A percentile compares a stretch with the other conserved stretches of the same genome.
These are phyloP conservation scores for Chaenodraco wilsoni DNA, from an alignment of 2,797 vertebrate genomes.

Conservation along the genomic window DNA sequence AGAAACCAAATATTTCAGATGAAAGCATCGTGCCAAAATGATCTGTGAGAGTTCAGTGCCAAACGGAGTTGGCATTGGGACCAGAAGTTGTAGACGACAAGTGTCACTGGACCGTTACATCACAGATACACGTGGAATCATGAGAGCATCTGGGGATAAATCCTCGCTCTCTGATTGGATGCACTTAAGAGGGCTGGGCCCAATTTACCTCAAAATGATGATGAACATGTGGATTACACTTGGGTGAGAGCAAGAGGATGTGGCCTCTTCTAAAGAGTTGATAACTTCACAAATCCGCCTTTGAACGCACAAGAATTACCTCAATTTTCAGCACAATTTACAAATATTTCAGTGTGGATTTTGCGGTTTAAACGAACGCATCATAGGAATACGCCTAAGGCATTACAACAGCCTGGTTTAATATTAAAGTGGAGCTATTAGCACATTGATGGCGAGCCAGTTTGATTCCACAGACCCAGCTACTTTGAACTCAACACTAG, in stretches of 20 bases:
- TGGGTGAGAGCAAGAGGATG: conserved; percentile 33
- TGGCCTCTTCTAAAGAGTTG: conserved; percentile 57
- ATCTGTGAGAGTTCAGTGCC: conserved; percentile 77
- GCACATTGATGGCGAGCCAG: conserved; percentile 50
- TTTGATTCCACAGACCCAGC: conserved; percentile 57
- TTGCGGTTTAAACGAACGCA: conserved; percentile 33
- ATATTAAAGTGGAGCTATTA: conserved; percentile 40
- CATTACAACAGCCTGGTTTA: conserved; percentile 33
- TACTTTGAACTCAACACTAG: conserved; percentile 62
- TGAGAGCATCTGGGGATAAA: conserved; percentile 50
- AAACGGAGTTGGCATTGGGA: conserved; percentile 72
- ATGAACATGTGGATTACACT: conserved; percentile 55
- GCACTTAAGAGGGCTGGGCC: conserved; percentile 78
- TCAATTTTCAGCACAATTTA: conserved; percentile 68
- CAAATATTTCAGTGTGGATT: conserved; percentile 38
- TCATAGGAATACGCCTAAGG: conserved; percentile 18
- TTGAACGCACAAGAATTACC: conserved; percentile 58
- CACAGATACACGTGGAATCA: conserved; percentile 59
- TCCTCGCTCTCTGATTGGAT: conserved; percentile 67
- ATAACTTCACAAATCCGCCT: conserved; percentile 46
- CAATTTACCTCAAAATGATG: conserved; percentile 66
- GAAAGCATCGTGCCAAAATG: conserved; percentile 78
- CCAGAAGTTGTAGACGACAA: conserved; percentile 54
- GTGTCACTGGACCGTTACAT: conserved; percentile 71
- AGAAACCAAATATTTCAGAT: conserved; percentile 73